Evolutionary conservation across 2,888 invertebrate species (phyloP).

Genomic region (Spodoptera exigua): DNA sequence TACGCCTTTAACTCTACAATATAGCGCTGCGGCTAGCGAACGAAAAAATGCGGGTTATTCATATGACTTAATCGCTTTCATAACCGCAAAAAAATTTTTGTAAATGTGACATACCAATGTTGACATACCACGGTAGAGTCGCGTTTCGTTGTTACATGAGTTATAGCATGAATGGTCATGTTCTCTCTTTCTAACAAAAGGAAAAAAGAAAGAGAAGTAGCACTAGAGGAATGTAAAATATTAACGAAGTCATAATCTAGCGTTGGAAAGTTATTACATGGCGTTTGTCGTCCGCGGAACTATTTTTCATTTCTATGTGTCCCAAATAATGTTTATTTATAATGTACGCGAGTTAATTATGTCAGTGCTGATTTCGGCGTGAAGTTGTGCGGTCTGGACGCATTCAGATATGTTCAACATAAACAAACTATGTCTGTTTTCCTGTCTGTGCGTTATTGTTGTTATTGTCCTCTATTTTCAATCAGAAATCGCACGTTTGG

Average conservation of each 20-base stretch:
- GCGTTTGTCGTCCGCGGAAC: slow-evolving; percentile 58
- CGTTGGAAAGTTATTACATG: slow-evolving; percentile 55
- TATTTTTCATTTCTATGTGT: slow-evolving; percentile 75
- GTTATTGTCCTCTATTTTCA: slow-evolving; percentile 85
- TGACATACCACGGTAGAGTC: slow-evolving; percentile 42
- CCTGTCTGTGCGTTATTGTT: slow-evolving; percentile 82
- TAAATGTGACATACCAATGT: slow-evolving; percentile 49
- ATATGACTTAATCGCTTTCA: not conserved
- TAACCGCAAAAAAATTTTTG: slow-evolving; percentile 40
- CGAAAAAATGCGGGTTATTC: not conserved
- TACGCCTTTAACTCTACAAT: slow-evolving; percentile 2
- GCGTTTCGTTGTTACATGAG: not conserved
- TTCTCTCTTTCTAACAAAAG: slow-evolving; percentile 22
- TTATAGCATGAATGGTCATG: slow-evolving; percentile 22
- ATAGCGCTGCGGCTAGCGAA: slow-evolving; percentile 11
- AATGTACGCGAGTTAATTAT: slow-evolving; percentile 76
- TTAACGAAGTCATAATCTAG: slow-evolving; percentile 33
- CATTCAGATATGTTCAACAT: slow-evolving; percentile 82
- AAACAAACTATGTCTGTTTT: slow-evolving; percentile 84
- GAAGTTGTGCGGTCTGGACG: slow-evolving; percentile 64
- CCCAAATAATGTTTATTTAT: slow-evolving; percentile 79
- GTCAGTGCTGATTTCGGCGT: slow-evolving; percentile 72
- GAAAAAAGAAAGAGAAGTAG: slow-evolving; percentile 24
- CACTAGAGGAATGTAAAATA: slow-evolving; percentile 42
- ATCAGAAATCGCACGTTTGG: slow-evolving; percentile 82